phyloP scores from a whole-genome alignment of 2,888 invertebrate species.

The Nemoura dubitans region DNA sequence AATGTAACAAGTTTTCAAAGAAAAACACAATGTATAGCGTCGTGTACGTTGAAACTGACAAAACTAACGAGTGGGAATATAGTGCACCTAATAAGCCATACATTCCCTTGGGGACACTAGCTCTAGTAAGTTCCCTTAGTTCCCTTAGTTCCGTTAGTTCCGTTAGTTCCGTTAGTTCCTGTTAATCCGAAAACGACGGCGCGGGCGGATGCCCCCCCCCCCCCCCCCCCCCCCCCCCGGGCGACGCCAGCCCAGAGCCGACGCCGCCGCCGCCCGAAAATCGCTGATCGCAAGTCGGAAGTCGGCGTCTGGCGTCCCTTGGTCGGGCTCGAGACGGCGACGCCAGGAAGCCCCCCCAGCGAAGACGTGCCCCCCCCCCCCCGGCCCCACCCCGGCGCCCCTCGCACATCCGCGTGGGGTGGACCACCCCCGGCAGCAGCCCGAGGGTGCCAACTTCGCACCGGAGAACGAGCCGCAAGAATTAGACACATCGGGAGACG shows the following conservation, averaged over 20 bases:
- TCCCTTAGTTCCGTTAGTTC: neutral
- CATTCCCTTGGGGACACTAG: too few species aligned
- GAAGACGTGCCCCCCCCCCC: conserved; percentile 33
- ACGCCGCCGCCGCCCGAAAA: conserved; percentile 13
- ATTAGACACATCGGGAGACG: neutral
- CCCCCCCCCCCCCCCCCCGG: too few species aligned
- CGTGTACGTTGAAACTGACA: neutral
- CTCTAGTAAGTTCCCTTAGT: neutral
- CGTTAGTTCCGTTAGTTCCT: neutral
- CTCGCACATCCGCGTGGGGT: neutral
- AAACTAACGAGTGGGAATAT: neutral
- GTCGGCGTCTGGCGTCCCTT: conserved; percentile 40
- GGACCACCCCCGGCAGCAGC: neutral
- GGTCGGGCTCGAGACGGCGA: conserved; percentile 32
- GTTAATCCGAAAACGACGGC: neutral
- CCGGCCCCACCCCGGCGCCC: neutral
- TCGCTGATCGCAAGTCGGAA: conserved; percentile 34
- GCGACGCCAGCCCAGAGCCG: too few species aligned
- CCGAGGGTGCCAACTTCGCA: conserved; percentile 22
- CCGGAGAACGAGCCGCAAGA: neutral
- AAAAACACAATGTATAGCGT: neutral
- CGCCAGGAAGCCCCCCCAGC: conserved; percentile 39
- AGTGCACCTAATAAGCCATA: too few species aligned
- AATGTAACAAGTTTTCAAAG: neutral
- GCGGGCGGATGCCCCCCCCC: neutral